Percentiles rank a stretch among this genome's conserved stretches.
Conservation (phyloP, 1,140 invertebrate species). For the Bombus balteatus region DNA sequence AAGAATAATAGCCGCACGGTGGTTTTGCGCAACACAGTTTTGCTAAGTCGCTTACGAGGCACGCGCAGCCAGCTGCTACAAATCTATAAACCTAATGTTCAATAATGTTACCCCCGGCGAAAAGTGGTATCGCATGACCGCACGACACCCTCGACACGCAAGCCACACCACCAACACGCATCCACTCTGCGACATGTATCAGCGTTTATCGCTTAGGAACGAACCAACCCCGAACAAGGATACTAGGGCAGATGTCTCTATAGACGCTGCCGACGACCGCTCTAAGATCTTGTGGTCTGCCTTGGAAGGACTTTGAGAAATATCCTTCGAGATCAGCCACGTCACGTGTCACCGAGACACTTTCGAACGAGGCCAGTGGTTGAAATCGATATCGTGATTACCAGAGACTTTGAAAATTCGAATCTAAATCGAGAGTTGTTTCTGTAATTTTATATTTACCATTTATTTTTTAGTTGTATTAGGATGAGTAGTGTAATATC, state of each 20-base stretch:
- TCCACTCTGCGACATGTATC: conserved; percentile 42
- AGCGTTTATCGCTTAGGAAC: conserved; percentile 57
- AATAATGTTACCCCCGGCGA: conserved; percentile 66
- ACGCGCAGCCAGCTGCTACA: conserved; percentile 50
- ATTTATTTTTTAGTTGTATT: too few relatives aligned
- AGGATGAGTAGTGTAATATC: too few relatives aligned
- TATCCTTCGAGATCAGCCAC: conserved; percentile 55
- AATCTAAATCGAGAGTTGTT: background rate
- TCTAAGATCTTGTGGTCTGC: conserved; percentile 47
- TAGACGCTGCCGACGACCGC: conserved; percentile 16
- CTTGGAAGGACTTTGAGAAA: conserved; percentile 30
- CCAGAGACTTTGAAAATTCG: background rate
- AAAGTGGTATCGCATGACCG: conserved; percentile 69
- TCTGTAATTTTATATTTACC: too few relatives aligned
- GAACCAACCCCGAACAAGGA: background rate
- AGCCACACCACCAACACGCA: conserved; percentile 22
- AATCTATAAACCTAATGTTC: conserved; percentile 74
- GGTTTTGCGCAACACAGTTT: background rate
- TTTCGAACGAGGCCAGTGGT: conserved; percentile 31
- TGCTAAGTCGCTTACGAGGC: conserved; percentile 5
- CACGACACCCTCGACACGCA: conserved; percentile 61
- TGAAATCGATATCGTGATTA: conserved; percentile 39
- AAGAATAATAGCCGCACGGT: too few relatives aligned
- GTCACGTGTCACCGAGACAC: conserved; percentile 53
- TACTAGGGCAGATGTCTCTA: conserved; percentile 1